Conservation (phyloP, 2,888 invertebrate genomes). For the Eucriotettix oculatus region DNA sequence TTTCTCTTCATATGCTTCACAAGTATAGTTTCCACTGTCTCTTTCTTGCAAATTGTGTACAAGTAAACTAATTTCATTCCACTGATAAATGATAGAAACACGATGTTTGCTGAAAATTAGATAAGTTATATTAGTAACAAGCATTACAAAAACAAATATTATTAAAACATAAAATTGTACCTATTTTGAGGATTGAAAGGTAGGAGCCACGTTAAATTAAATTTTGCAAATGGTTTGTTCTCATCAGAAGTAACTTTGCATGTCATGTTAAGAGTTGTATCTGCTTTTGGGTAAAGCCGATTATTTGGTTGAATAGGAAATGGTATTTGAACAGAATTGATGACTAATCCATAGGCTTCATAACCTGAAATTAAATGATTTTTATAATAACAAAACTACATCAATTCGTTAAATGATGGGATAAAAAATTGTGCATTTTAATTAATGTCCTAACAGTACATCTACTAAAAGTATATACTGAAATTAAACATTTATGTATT, state of each 20-base stretch:
- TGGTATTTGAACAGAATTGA: slow-evolving; percentile 4
- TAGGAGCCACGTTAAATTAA: slow-evolving; percentile 3
- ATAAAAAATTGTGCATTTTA: no score
- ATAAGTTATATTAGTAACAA: background rate
- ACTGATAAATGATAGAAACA: slow-evolving; percentile 13
- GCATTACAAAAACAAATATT: background rate
- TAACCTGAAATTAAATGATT: slow-evolving; percentile 11
- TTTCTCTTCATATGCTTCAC: slow-evolving; percentile 13
- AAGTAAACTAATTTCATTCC: slow-evolving; percentile 11
- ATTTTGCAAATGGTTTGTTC: background rate
- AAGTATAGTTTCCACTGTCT: slow-evolving; percentile 19
- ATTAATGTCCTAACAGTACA: no score
- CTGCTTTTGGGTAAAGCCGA: slow-evolving; percentile 7
- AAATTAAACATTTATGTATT: no score
- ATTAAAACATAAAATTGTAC: background rate
- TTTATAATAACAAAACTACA: no score
- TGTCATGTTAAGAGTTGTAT: slow-evolving; percentile 20
- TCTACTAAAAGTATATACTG: no score
- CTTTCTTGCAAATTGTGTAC: slow-evolving; percentile 17
- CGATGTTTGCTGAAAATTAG: slow-evolving; percentile 11
- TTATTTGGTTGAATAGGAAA: slow-evolving; percentile 12
- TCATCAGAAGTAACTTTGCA: slow-evolving; percentile 13
- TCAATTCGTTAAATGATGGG: no score
- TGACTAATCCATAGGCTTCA: no score
- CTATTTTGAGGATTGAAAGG: slow-evolving; percentile 6